These are phyloP conservation scores for Semicossyphus pulcher DNA, from an alignment of 2,113 vertebrate genomes.

Conservation along the genomic window DNA sequence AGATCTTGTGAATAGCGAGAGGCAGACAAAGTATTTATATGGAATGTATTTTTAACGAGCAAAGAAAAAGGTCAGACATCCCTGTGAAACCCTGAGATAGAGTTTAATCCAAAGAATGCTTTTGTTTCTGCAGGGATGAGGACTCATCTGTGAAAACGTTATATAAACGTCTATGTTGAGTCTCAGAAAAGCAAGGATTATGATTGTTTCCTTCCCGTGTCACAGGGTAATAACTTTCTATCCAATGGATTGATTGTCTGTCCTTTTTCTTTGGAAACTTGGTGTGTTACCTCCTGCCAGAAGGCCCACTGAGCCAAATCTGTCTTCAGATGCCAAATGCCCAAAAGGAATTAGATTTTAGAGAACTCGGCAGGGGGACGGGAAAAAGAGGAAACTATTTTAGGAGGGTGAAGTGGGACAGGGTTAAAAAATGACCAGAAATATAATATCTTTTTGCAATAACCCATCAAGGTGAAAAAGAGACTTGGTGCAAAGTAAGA, in stretches of 20 bases:
- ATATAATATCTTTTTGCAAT: conserved; percentile 24
- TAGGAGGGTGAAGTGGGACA: conserved; percentile 54
- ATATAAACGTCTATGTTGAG: background rate
- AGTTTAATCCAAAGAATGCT: background rate
- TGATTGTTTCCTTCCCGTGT: conserved; percentile 37
- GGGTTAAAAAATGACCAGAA: conserved; percentile 49
- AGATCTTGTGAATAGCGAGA: background rate
- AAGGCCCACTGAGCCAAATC: conserved; percentile 45
- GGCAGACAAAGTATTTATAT: conserved; percentile 8
- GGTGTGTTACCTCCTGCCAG: conserved; percentile 48
- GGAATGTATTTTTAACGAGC: conserved; percentile 9
- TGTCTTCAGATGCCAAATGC: conserved; percentile 65
- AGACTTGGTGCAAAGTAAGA: conserved; percentile 6
- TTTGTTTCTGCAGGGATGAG: background rate
- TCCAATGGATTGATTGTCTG: conserved; percentile 44
- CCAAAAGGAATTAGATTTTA: conserved; percentile 63
- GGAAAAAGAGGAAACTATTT: conserved; percentile 57
- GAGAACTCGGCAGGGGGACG: conserved; percentile 30
- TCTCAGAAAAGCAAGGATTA: conserved; percentile 24
- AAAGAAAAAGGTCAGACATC: background rate
- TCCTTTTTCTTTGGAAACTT: conserved; percentile 52
- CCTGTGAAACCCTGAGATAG: background rate
- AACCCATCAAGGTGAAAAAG: conserved; percentile 33
- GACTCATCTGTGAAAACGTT: background rate
- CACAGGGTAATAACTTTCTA: conserved; percentile 41